These are phyloP conservation scores for Carassius carassius DNA, from an alignment of 2,113 vertebrate species.

Conservation along the genomic window DNA sequence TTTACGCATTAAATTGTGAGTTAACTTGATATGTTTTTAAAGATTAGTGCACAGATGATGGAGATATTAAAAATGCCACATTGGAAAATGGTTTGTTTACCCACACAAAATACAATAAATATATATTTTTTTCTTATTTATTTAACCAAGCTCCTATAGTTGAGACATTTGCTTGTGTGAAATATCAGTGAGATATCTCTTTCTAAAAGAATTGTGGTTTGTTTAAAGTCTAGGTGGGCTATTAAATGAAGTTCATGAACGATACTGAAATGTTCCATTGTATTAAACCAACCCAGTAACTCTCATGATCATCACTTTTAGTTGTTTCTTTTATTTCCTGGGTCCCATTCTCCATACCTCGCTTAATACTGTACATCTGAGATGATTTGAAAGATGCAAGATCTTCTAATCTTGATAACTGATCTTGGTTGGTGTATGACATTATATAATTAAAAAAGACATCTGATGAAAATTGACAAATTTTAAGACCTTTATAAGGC, in stretches of 20 bases:
- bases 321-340: too few relatives aligned
- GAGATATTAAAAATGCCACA: background rate
- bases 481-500: too few relatives aligned
- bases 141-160: conserved; percentile 35
- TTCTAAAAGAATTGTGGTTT: conserved; percentile 3
- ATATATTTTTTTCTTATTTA: background rate
- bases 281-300: background rate
- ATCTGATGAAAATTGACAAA: too few relatives aligned
- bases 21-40: background rate
- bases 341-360: too few relatives aligned
- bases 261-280: conserved; percentile 33
- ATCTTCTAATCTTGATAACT: too few relatives aligned
- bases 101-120: conserved; percentile 4
- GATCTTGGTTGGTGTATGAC: too few relatives aligned
- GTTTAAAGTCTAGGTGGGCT: conserved; percentile 3
- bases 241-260: conserved; percentile 23
- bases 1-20: background rate
- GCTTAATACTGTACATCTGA: too few relatives aligned
- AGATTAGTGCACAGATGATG: conserved; percentile 20
- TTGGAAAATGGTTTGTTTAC: background rate
- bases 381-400: too few relatives aligned
- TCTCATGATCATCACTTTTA: too few relatives aligned
- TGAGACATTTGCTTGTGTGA: conserved; percentile 10
- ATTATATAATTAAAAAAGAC: too few relatives aligned
- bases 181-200: conserved; percentile 34